Percentiles rank a stretch among this genome's conserved stretches.
Conservation (phyloP, 2,113 vertebrate genomes). For the Gadus chalcogrammus region DNA sequence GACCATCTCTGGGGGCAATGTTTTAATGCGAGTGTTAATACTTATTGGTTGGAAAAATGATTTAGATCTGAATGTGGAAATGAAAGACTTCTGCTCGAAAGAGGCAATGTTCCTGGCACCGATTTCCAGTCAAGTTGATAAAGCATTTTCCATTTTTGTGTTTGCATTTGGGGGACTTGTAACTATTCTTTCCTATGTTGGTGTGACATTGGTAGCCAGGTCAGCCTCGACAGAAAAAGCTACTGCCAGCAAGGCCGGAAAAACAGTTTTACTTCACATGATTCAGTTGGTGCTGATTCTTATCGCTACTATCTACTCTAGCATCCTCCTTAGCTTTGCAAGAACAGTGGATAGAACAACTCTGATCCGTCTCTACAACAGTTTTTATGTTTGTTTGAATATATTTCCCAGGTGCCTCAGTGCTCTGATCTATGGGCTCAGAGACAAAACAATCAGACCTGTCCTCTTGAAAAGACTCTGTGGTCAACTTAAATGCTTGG, state of each 20-base stretch:
- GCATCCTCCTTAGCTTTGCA: conserved; percentile 22
- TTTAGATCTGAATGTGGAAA: not conserved
- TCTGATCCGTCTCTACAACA: not conserved
- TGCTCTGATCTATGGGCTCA: conserved; percentile 43
- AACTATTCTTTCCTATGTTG: conserved; percentile 44
- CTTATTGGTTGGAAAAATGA: not conserved
- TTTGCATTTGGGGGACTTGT: conserved; percentile 34
- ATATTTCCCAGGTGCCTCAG: conserved; percentile 42
- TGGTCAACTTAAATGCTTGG: no score
- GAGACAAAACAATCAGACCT: conserved; percentile 34
- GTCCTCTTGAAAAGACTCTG: not conserved
- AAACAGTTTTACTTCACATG: conserved; percentile 51
- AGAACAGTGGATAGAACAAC: not conserved
- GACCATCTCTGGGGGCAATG: conserved; percentile 27
- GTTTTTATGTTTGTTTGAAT: conserved; percentile 20
- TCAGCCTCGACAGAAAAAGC: conserved; percentile 45
- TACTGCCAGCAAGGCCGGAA: conserved; percentile 43
- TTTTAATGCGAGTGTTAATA: conserved; percentile 12
- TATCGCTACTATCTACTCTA: conserved; percentile 23
- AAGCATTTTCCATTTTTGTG: conserved; percentile 17
- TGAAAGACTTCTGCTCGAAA: conserved; percentile 8
- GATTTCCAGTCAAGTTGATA: conserved; percentile 1
- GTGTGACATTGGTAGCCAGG: conserved; percentile 36
- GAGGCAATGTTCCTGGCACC: not conserved
- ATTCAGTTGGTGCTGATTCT: conserved; percentile 51